Conservation (phyloP, 2,113 vertebrate genomes). For the Lycocorax pyrrhopterus region DNA sequence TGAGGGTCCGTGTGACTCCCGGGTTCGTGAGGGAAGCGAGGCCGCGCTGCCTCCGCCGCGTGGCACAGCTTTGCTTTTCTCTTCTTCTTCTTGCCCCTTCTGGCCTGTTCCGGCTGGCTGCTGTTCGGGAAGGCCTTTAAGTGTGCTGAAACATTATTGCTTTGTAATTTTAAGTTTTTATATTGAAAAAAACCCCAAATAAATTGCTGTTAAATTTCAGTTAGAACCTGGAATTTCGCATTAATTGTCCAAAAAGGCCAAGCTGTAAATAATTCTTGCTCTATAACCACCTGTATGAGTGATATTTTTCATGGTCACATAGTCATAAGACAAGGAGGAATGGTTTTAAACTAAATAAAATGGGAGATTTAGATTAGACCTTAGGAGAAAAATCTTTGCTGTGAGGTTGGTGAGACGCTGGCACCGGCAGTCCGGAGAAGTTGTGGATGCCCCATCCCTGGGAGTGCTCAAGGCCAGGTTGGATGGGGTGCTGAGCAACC, state of each 20-base stretch:
- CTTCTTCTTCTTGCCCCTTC: too few relatives aligned
- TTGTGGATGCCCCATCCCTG: not conserved
- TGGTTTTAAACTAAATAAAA: not conserved
- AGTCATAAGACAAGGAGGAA: not conserved
- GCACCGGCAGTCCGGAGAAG: not conserved
- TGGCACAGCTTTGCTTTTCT: not conserved
- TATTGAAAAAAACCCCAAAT: fast-evolving
- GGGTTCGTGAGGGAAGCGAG: not conserved
- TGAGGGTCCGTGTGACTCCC: fast-evolving
- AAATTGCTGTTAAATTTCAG: fast-evolving
- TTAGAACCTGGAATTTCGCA: not conserved
- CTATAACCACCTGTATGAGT: fast-evolving
- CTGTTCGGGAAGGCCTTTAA: not conserved
- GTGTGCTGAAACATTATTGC: fast-evolving
- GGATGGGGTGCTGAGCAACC: not conserved
- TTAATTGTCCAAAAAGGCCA: not conserved
- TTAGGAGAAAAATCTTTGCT: not conserved
- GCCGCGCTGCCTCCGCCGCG: not conserved
- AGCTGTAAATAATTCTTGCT: not conserved
- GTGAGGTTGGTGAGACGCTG: not conserved
- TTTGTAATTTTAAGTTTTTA: not conserved
- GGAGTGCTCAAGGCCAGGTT: not conserved
- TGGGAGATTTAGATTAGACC: not conserved
- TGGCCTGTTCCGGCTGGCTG: fast-evolving
- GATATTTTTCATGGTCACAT: not conserved